These are phyloP conservation scores for Oophaga pumilio DNA, from an alignment of 2,113 vertebrate genomes.

Conservation along the genomic window DNA sequence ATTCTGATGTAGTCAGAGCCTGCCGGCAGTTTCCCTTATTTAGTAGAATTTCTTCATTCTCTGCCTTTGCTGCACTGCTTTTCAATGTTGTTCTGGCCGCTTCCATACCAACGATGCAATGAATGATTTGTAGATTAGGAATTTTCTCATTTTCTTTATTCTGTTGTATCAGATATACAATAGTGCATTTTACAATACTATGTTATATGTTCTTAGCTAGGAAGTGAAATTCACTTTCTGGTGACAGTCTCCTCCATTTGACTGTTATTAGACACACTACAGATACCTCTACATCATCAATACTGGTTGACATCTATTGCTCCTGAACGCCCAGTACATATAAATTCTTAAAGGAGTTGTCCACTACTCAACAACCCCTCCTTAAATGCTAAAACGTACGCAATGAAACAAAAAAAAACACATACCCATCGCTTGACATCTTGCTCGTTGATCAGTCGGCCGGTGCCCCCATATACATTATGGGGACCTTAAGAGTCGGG, in stretches of 20 bases:
- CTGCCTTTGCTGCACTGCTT: not conserved
- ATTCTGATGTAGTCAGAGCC: constrained; percentile 13
- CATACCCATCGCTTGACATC: too few relatives aligned
- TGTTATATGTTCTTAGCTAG: not conserved
- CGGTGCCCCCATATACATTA: too few relatives aligned
- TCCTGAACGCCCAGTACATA: too few relatives aligned
- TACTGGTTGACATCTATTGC: too few relatives aligned
- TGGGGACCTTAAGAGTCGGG: too few relatives aligned
- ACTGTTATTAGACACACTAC: not conserved
- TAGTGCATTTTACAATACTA: not conserved
- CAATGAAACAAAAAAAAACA: too few relatives aligned
- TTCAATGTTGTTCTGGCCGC: not conserved
- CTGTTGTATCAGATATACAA: not conserved
- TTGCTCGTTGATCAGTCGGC: too few relatives aligned
- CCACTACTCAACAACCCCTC: too few relatives aligned
- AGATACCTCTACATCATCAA: not conserved
- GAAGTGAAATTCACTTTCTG: not conserved
- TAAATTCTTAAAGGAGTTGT: too few relatives aligned
- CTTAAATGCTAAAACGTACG: too few relatives aligned
- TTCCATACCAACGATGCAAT: not conserved
- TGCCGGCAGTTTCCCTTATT: constrained; percentile 28
- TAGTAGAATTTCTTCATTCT: constrained; percentile 6
- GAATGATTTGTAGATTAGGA: not conserved
- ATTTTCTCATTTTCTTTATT: not conserved
- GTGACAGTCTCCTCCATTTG: not conserved